phyloP scores from a whole-genome alignment of 2,797 vertebrate genomes.

The Pangasius macronema region DNA sequence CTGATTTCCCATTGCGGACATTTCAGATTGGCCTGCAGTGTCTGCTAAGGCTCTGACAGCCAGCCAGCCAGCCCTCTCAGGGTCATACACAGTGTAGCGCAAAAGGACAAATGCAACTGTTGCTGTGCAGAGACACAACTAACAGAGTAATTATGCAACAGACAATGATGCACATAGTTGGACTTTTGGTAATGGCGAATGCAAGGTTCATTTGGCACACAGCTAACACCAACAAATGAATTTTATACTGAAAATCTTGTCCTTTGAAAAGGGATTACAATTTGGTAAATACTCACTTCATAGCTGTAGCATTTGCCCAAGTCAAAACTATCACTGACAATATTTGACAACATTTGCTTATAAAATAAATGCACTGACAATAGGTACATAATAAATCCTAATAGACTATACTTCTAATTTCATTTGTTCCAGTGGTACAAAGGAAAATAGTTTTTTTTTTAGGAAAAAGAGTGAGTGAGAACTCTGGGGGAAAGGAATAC shows the following conservation, averaged over 20 bases:
- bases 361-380: neutral
- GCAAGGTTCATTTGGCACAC: neutral
- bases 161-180: neutral
- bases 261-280: neutral
- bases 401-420: slow-evolving; percentile 31
- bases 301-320: neutral
- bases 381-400: slow-evolving; percentile 18
- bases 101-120: slow-evolving; percentile 7
- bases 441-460: slow-evolving; percentile 18
- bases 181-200: neutral
- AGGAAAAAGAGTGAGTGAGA: slow-evolving; percentile 24
- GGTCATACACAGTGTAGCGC: neutral
- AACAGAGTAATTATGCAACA: neutral
- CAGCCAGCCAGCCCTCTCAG: slow-evolving; percentile 20
- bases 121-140: neutral
- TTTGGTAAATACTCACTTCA: neutral
- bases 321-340: neutral
- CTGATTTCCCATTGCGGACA: slow-evolving; percentile 48
- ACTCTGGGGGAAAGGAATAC: slow-evolving; percentile 45
- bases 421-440: slow-evolving; percentile 36
- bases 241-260: neutral
- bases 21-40: slow-evolving; percentile 8
- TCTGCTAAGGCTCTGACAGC: slow-evolving; percentile 21
- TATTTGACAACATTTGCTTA: neutral
- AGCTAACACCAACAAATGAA: neutral